A percentile compares a stretch with the other conserved stretches of the same genome.
Conservation (phyloP, 2,888 invertebrate genomes). For the Eupithecia insigniata region DNA sequence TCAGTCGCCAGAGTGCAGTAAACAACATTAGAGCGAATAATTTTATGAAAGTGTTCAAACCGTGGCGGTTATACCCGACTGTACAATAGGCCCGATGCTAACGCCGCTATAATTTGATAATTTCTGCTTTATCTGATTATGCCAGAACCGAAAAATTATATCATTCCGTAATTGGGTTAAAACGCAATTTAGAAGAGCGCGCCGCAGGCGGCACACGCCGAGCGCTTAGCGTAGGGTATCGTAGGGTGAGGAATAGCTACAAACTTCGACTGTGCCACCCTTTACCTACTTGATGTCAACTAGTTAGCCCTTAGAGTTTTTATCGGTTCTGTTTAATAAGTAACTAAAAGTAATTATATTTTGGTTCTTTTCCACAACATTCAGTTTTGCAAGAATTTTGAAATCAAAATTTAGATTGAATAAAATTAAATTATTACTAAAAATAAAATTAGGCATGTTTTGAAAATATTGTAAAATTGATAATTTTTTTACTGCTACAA, state of each 20-base stretch:
- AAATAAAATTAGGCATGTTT: neutral
- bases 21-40: constrained; percentile 50
- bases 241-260: neutral
- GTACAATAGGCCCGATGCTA: constrained; percentile 58
- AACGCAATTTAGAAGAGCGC: constrained; percentile 82
- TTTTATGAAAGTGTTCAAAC: constrained; percentile 49
- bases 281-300: constrained; percentile 29
- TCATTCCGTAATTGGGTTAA: constrained; percentile 82
- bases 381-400: neutral
- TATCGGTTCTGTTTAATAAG: neutral
- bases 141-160: constrained; percentile 83
- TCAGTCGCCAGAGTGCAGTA: constrained; percentile 36
- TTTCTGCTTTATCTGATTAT: constrained; percentile 79
- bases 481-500: neutral
- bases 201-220: constrained; percentile 70
- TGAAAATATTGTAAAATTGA: neutral
- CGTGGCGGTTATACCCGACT: constrained; percentile 51
- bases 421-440: neutral
- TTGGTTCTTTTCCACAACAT: neutral
- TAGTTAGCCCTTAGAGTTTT: constrained; percentile 15
- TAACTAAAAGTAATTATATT: neutral
- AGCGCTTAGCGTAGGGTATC: constrained; percentile 50
- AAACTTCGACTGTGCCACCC: neutral
- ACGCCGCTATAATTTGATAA: constrained; percentile 79
- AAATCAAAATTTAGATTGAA: neutral